A percentile compares a stretch with the other conserved stretches of the same genome.
These are phyloP conservation scores for Neoaliturus tenellus DNA, from an alignment of 2,888 invertebrate genomes.

Conservation along the genomic window DNA sequence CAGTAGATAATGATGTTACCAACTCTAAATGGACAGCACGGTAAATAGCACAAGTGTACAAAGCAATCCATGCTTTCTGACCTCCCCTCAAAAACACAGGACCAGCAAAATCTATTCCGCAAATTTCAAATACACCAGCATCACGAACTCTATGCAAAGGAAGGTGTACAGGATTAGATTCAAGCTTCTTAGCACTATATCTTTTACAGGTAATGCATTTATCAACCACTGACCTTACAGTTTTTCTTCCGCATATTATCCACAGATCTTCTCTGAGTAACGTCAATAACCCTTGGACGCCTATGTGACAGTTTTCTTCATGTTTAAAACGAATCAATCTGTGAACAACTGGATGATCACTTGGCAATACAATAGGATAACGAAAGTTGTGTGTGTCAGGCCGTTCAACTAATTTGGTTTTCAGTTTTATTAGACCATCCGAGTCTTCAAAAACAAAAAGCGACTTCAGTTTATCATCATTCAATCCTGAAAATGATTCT, in stretches of 20 bases:
- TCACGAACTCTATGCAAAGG: constrained; percentile 67
- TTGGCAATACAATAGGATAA: constrained; percentile 34
- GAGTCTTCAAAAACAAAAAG: constrained; percentile 16
- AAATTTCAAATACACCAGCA: constrained; percentile 67
- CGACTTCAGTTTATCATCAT: constrained; percentile 1
- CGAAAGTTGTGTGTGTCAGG: constrained; percentile 25
- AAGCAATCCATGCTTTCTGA: constrained; percentile 68
- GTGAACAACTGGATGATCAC: constrained; percentile 51
- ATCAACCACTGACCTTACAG: constrained; percentile 3
- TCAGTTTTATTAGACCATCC: constrained; percentile 57
- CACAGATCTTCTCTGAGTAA: constrained; percentile 55
- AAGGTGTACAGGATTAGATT: constrained; percentile 64
- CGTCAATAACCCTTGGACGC: constrained; percentile 37
- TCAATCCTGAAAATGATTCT: background rate
- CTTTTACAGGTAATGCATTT: constrained; percentile 62
- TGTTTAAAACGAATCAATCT: constrained; percentile 32
- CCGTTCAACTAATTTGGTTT: constrained; percentile 50
- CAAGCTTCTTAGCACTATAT: constrained; percentile 62
- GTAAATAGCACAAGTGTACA: constrained; percentile 71
- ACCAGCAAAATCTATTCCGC: constrained; percentile 70
- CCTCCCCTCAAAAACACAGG: constrained; percentile 68
- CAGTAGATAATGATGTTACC: constrained; percentile 67
- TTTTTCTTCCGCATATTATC: constrained; percentile 50
- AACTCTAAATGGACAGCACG: constrained; percentile 71
- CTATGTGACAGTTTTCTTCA: constrained; percentile 38